A percentile compares a stretch with the other conserved stretches of the same genome.
Evolutionary conservation across 1,140 invertebrate genomes (phyloP).

Genomic region (Plectrocnemia conspersa): DNA sequence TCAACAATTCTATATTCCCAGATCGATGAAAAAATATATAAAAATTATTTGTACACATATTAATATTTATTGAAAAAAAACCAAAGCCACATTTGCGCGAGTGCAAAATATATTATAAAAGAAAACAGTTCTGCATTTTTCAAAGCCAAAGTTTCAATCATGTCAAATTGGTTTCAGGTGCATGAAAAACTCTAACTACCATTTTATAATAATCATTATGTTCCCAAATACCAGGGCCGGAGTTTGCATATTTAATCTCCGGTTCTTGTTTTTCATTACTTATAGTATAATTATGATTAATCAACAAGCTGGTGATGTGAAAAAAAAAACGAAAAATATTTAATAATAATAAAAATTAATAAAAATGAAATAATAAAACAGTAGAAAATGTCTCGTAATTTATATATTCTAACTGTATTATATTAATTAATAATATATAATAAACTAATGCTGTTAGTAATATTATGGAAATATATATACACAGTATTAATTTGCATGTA

Average conservation of each 20-base stretch:
- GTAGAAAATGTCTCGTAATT: constrained; percentile 1
- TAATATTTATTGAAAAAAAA: too few relatives aligned
- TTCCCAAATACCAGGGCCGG: constrained; percentile 9
- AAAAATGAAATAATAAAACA: background rate
- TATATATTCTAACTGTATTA: constrained; percentile 2
- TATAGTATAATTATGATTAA: background rate
- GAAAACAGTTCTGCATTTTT: constrained; percentile 11
- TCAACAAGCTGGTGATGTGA: constrained; percentile 14
- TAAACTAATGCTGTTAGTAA: constrained; percentile 1
- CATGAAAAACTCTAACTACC: constrained; percentile 22
- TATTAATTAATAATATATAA: constrained; percentile 4
- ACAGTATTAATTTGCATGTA: constrained; percentile 1
- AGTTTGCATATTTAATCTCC: background rate
- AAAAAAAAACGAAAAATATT: constrained; percentile 9
- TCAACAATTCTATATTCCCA: too few relatives aligned
- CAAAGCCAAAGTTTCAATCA: constrained; percentile 22
- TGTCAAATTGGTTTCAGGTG: constrained; percentile 15
- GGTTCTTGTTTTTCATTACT: constrained; percentile 1
- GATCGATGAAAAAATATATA: too few relatives aligned
- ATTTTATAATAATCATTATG: background rate
- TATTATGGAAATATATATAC: constrained; percentile 15
- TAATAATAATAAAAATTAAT: constrained; percentile 3
- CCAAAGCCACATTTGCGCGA: too few relatives aligned
- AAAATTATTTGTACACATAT: too few relatives aligned
- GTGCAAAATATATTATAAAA: too few relatives aligned